A percentile compares a stretch with the other conserved stretches of the same genome.
Conservation (phyloP, 1,140 invertebrate genomes). For the Cephus cinctus region DNA sequence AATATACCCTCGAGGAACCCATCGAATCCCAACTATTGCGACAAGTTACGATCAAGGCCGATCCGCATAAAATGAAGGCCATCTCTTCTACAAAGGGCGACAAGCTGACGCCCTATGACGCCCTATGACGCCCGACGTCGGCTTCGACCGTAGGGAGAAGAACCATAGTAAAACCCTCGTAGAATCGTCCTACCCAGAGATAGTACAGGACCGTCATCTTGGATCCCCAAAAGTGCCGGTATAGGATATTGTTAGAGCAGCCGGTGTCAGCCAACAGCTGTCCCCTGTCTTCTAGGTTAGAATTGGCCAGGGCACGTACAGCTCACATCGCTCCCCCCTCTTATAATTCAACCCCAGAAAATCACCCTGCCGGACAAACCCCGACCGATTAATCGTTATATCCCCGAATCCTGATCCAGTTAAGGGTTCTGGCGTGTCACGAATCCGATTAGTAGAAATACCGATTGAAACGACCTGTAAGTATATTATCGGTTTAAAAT, state of each 20-base stretch:
- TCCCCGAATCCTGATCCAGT: neutral
- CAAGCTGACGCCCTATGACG: constrained; percentile 3
- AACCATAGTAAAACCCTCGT: too few species aligned
- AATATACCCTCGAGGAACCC: neutral
- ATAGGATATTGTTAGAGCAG: constrained; percentile 1
- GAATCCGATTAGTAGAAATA: neutral
- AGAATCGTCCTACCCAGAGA: too few species aligned
- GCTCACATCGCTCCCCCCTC: neutral
- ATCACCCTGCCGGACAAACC: neutral
- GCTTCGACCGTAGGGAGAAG: too few species aligned
- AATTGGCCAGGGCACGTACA: neutral
- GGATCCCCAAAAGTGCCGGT: neutral
- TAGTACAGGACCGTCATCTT: constrained; percentile 1
- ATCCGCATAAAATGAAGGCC: neutral
- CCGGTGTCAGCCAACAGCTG: constrained; percentile 4
- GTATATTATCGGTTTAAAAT: too few species aligned
- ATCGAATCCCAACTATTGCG: neutral
- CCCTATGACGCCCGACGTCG: neutral
- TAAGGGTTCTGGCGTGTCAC: neutral
- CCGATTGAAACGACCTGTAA: neutral
- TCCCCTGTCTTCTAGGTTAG: neutral
- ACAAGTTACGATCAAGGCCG: neutral
- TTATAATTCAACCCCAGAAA: too few species aligned
- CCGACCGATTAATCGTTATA: constrained; percentile 1
- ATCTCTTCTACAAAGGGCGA: neutral